A percentile compares a stretch with the other conserved stretches of the same genome.
Conservation (phyloP, 2,113 vertebrate species). For the Grammatotria lemairii region DNA sequence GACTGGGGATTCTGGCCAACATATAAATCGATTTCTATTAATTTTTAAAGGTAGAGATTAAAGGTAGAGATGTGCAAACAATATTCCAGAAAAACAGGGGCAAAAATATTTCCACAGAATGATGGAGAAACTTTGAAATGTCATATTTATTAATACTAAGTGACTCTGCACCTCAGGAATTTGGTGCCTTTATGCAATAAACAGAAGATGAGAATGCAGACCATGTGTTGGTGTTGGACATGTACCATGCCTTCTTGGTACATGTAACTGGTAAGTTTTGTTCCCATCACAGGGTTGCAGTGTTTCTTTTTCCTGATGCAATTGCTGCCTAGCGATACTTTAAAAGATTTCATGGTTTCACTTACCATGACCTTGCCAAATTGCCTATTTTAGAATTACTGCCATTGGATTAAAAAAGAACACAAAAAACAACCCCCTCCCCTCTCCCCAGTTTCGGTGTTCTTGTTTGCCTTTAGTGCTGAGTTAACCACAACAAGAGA, state of each 20-base stretch:
- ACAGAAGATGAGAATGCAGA: not conserved
- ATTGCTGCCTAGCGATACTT: not conserved
- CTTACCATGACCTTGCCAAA: not conserved
- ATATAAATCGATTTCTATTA: not conserved
- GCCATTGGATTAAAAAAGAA: not conserved
- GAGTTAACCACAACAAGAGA: not conserved
- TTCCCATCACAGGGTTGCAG: not conserved
- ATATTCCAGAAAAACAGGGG: not conserved
- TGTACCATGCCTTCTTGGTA: not conserved
- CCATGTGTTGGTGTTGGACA: not conserved
- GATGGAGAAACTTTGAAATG: not conserved
- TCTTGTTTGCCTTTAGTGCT: not conserved
- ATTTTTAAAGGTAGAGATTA: not conserved
- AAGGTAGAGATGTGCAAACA: not conserved
- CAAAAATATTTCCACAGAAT: not conserved
- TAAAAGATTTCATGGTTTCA: not conserved
- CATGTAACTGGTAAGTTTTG: not conserved
- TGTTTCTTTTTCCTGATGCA: not conserved
- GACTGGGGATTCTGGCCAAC: not conserved
- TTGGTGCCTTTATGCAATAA: not conserved
- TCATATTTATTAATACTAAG: not conserved
- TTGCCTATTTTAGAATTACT: not conserved
- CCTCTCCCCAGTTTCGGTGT: not conserved
- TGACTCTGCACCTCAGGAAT: not conserved
- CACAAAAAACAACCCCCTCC: not conserved